These are phyloP conservation scores for Drosophila colorata DNA, from an alignment of 2,888 invertebrate species.

Conservation along the genomic window DNA sequence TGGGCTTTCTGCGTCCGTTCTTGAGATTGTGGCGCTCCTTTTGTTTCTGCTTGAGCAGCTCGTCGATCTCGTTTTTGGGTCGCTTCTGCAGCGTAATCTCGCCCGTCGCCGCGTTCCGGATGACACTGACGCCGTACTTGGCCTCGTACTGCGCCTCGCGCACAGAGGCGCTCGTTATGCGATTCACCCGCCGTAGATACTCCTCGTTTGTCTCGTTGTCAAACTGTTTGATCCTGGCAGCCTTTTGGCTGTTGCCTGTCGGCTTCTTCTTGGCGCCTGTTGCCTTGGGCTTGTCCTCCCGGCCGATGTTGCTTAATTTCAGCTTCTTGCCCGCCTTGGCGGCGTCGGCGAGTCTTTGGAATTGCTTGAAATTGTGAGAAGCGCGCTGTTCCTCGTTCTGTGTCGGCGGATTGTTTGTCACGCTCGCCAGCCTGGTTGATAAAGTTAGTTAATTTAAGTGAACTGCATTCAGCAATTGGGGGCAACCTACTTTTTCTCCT, in stretches of 20 bases:
- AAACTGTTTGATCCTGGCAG: constrained; percentile 86
- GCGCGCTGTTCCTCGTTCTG: constrained; percentile 90
- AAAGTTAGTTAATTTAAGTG: not conserved
- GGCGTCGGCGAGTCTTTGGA: constrained; percentile 88
- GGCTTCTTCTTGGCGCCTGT: constrained; percentile 50
- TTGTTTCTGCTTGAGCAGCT: constrained; percentile 85
- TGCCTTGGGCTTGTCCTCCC: constrained; percentile 82
- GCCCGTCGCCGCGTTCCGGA: constrained; percentile 86
- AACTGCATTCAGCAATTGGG: not conserved
- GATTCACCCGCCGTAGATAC: constrained; percentile 89
- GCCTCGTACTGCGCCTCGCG: constrained; percentile 88
- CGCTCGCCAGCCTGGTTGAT: constrained; percentile 87
- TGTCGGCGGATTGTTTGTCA: constrained; percentile 91
- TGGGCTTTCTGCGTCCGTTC: constrained; percentile 82
- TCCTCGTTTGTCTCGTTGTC: constrained; percentile 88
- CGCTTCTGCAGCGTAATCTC: constrained; percentile 85
- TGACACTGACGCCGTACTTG: constrained; percentile 88
- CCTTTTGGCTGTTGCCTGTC: constrained; percentile 83
- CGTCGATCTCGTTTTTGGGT: constrained; percentile 86
- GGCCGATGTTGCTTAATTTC: constrained; percentile 72
- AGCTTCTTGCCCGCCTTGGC: constrained; percentile 83
- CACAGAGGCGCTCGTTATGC: constrained; percentile 88
- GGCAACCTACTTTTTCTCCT: constrained; percentile 86
- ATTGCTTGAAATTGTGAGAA: constrained; percentile 89
- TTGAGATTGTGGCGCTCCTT: constrained; percentile 75